Percentiles rank a stretch among this genome's conserved stretches.
Evolutionary conservation across 2,888 invertebrate genomes (phyloP).

Genomic region (Melipona beecheii): DNA sequence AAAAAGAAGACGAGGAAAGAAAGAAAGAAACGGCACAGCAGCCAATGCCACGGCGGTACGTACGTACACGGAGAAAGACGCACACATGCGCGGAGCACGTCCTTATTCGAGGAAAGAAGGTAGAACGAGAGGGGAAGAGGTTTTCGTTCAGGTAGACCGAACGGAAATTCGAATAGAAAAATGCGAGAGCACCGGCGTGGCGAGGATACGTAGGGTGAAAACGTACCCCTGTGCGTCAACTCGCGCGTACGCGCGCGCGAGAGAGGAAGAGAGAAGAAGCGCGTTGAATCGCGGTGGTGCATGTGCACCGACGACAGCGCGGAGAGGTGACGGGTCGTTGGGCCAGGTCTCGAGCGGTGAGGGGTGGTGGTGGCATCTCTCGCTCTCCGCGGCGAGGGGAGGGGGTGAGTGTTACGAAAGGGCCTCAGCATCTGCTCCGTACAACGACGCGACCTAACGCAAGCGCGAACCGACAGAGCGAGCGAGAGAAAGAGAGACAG

Average conservation of each 20-base stretch:
- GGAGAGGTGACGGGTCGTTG: slow-evolving; percentile 62
- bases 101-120: slow-evolving; percentile 5
- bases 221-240: background rate
- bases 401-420: slow-evolving; percentile 49
- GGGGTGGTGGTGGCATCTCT: slow-evolving; percentile 36
- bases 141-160: slow-evolving; percentile 68
- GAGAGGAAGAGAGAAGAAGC: slow-evolving; percentile 3
- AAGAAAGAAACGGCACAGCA: slow-evolving; percentile 39
- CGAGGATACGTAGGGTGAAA: slow-evolving; percentile 18
- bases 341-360: slow-evolving; percentile 49
- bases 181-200: slow-evolving; percentile 36
- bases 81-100: slow-evolving; percentile 11
- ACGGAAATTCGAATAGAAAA: slow-evolving; percentile 72
- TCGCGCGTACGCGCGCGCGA: background rate
- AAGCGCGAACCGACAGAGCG: slow-evolving; percentile 27
- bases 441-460: slow-evolving; percentile 57
- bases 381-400: background rate
- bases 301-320: slow-evolving; percentile 56
- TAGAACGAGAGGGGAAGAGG: slow-evolving; percentile 34
- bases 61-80: background rate
- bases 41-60: slow-evolving; percentile 45
- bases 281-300: slow-evolving; percentile 60
- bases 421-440: slow-evolving; percentile 69
- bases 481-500: slow-evolving; percentile 23
- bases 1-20: background rate